These are phyloP conservation scores for Dermatophagoides farinae DNA, from an alignment of 1,140 invertebrate genomes.

Conservation along the genomic window DNA sequence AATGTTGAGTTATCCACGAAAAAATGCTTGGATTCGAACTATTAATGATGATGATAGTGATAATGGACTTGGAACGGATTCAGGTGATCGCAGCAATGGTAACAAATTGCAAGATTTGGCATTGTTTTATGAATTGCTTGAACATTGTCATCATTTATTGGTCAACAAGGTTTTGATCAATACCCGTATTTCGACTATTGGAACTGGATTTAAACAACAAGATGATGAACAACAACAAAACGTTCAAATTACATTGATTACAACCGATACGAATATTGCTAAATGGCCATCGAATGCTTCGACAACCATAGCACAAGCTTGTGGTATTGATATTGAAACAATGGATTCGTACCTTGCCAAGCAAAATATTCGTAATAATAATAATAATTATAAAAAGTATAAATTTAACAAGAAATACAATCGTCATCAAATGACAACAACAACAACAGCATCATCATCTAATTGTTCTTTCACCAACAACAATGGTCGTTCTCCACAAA, in stretches of 20 bases:
- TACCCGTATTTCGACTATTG: not conserved
- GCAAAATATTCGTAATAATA: not conserved
- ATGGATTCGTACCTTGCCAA: not conserved
- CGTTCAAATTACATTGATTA: constrained; percentile 33
- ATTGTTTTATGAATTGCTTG: constrained; percentile 43
- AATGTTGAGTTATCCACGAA: constrained; percentile 44
- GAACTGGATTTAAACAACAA: constrained; percentile 13
- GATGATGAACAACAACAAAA: not conserved
- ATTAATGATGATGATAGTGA: not conserved
- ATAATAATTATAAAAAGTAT: too few species aligned
- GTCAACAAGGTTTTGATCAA: constrained; percentile 28
- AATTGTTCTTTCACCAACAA: too few species aligned
- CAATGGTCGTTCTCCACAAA: too few species aligned
- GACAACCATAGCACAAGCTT: constrained; percentile 33
- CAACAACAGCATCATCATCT: too few species aligned
- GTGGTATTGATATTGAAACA: constrained; percentile 24
- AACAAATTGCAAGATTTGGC: constrained; percentile 43
- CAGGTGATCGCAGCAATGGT: not conserved
- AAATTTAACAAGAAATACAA: too few species aligned
- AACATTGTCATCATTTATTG: constrained; percentile 44
- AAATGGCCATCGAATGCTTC: constrained; percentile 25
- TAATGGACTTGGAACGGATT: not conserved
- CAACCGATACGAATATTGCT: constrained; percentile 33
- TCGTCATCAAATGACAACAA: too few species aligned
- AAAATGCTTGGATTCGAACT: not conserved